Evolutionary conservation across 2,888 invertebrate genomes (phyloP), one percentile per base, ranked within the genome.

Genomic region (Tenthredo amoena): DNA sequence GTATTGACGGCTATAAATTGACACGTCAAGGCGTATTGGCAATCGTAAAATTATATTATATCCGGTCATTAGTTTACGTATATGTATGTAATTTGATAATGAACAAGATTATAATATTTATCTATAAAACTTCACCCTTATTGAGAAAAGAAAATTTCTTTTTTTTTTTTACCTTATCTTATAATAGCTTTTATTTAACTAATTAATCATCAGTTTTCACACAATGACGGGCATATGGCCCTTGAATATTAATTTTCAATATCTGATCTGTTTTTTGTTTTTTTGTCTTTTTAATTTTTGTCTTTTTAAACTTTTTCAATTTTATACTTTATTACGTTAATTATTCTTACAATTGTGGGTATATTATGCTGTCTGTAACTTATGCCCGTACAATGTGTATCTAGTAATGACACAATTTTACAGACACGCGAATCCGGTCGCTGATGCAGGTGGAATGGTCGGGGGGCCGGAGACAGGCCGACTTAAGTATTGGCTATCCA

Each of bases 371-470:
- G 55, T 55, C 79, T 26, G 34, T 31, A 34, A 79, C 55, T 68
- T 50, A 85, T 58, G 82, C 86, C 87, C 85, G 72, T 86, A 86
- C 87, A 88, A 88, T 87, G 88, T 87, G 87, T 85, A 79, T 76
- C 50, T n/a, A 68, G 74, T 65, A 43, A 79, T 58, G 82, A 84
- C 87, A 88, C 87, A 87, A 87, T 87, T 87, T 87, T 87, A 85
- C 81, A 81, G 84, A 87, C 76, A 76, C 83, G 43, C 71, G 83
- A 68, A 43, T 83, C 71, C 68, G 68, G 31, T 68, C 31, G 89
- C 89, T 91, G 92, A 92, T 92, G 92, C 92, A 91, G 92, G 90
- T 89, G 90, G 91, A 93, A 92, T 92, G 93, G 91, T 92, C 90
- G 88, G 90, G 90, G 90, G 90, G 90, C 88, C 90, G 88, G 88